Base-by-base conservation (phyloP, 1,140 invertebrate genomes). In the Halyomorpha halys region DNA sequence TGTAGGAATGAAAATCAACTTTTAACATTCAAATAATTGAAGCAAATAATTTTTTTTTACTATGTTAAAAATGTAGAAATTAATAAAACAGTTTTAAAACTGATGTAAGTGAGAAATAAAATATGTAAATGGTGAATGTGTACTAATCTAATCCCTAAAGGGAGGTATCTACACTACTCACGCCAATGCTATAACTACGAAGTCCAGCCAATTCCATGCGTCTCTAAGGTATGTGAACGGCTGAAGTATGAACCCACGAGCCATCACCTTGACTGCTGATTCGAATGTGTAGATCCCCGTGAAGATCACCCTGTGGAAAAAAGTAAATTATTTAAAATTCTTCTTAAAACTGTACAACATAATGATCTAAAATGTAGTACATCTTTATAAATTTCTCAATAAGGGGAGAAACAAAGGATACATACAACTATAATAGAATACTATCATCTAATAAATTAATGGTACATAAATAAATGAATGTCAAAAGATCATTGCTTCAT, bases 151-250 rank as follows among this genome's bases (percentile, higher is more conserved):
- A 23, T 56, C 23, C 44, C 56, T 64, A 61, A 60, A 34, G 62
- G 60, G 61, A 60, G 62, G 18, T 56, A 56, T 61, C 63, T 65
- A 65, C 63, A 62, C 64, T 69, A 96, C 94, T 96, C 90, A 98
- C 94, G 94, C 94, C 90, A 96, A 91, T 83, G 92, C 84, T 86
- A 98, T 97, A 82, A 97, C 94, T 86, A 96, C 87, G 88, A 98
- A 98, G 88, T 98, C 95, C 82, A 98, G 86, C 94, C 94, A 98
- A 87, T 98, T 98, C 95, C 95, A 98, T 84, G 94, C 91, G 88
- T 98, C 95, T 87, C 95, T 89, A 86, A 98, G 90, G 88, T 98
- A 98, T 82, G 95, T 97, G 86, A 97, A 97, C 81, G 87, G 87
- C 84, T 94, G 87, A 80, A 98, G 84, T 83, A 98, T 94, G 85